Conservation (phyloP, 1,140 invertebrate genomes). For the Lepidurus apus region DNA sequence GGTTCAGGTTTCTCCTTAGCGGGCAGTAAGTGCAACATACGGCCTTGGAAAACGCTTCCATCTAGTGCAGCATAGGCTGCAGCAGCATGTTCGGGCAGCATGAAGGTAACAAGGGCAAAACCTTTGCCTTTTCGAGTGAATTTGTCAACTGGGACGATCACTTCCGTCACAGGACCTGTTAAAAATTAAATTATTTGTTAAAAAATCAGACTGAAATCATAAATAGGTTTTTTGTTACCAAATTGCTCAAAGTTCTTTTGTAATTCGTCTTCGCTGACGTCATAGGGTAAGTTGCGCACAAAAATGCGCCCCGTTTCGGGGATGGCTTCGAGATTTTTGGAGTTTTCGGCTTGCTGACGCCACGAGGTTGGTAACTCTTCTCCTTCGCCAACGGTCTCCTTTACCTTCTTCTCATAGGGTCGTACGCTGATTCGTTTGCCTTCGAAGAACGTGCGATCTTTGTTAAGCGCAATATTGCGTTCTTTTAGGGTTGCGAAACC, state of each 20-base stretch:
- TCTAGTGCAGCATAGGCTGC: constrained; percentile 82
- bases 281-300: constrained; percentile 87
- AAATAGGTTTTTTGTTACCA: constrained; percentile 53
- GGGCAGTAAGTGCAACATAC: constrained; percentile 89
- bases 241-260: constrained; percentile 77
- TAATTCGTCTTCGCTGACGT: constrained; percentile 80
- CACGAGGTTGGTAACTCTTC: constrained; percentile 51
- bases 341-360: constrained; percentile 63
- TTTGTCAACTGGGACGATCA: constrained; percentile 83
- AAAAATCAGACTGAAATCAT: constrained; percentile 19
- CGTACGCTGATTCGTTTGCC: constrained; percentile 46
- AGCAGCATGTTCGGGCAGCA: constrained; percentile 93
- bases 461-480: constrained; percentile 71
- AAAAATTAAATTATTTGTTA: constrained; percentile 36
- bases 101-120: constrained; percentile 85
- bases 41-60: constrained; percentile 79
- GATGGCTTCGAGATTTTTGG: constrained; percentile 67
- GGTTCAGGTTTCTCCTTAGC: constrained; percentile 63
- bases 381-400: constrained; percentile 42
- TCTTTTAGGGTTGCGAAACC: constrained; percentile 79
- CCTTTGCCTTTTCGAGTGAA: constrained; percentile 81
- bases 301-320: constrained; percentile 90
- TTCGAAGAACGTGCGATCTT: constrained; percentile 76
- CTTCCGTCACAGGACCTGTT: constrained; percentile 75
- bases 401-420: constrained; percentile 41